These are phyloP conservation scores for Megaleporinus macrocephalus DNA, from an alignment of 2,113 vertebrate genomes.

Conservation along the genomic window DNA sequence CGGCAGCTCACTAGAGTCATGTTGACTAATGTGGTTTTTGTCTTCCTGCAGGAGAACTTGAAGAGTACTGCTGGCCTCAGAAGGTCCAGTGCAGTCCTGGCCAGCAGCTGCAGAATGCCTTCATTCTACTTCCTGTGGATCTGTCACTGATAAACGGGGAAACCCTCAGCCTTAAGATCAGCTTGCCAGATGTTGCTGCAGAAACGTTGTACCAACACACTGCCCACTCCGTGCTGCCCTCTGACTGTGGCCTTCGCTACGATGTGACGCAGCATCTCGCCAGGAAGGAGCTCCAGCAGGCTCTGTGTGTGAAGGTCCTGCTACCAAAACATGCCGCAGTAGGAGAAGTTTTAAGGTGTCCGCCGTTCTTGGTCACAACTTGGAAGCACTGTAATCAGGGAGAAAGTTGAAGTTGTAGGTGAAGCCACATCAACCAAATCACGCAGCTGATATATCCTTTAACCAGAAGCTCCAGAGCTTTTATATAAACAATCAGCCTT, in stretches of 20 bases:
- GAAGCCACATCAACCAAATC: too few species aligned
- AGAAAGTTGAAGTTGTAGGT: conserved; percentile 27
- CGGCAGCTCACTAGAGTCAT: too few species aligned
- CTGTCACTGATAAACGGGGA: conserved; percentile 17
- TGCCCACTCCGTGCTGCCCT: conserved; percentile 51
- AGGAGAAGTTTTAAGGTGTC: conserved; percentile 64
- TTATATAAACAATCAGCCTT: too few species aligned
- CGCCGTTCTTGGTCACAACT: conserved; percentile 71
- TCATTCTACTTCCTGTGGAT: conserved; percentile 69
- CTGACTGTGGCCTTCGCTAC: conserved; percentile 73
- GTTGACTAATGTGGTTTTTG: background rate
- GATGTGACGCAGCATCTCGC: conserved; percentile 65
- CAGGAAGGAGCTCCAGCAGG: background rate
- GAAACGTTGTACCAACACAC: conserved; percentile 48
- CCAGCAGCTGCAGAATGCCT: conserved; percentile 66
- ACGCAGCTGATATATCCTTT: too few species aligned
- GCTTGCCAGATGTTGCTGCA: conserved; percentile 2
- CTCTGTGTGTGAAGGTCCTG: conserved; percentile 67
- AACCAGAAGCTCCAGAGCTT: too few species aligned
- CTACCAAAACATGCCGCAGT: conserved; percentile 22
- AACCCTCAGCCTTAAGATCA: conserved; percentile 51
- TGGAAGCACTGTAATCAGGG: conserved; percentile 65
- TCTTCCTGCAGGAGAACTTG: conserved; percentile 62
- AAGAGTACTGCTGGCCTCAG: conserved; percentile 74
- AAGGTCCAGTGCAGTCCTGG: conserved; percentile 62